These are phyloP conservation scores for Drosophila chauvacae DNA, from an alignment of 1,140 invertebrate genomes.

Conservation along the genomic window DNA sequence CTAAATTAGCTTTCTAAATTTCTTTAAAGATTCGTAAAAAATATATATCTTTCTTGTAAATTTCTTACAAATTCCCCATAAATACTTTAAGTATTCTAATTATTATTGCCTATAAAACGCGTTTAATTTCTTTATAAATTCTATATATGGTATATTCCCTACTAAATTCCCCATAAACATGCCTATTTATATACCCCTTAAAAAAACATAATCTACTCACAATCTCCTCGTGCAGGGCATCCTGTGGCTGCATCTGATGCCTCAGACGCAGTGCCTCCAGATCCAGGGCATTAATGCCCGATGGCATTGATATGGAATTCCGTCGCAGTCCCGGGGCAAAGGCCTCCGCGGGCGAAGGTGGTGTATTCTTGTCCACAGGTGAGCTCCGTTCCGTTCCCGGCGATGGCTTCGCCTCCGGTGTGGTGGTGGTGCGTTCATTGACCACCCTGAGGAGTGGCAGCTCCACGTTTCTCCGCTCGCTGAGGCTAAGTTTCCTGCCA, in stretches of 20 bases:
- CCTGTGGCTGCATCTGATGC: constrained; percentile 79
- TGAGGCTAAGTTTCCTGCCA: constrained; percentile 45
- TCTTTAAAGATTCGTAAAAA: no score
- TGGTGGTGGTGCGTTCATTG: constrained; percentile 27
- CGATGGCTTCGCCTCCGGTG: background rate
- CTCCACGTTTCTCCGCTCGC: constrained; percentile 58
- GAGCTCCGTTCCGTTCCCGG: background rate
- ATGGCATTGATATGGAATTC: constrained; percentile 79
- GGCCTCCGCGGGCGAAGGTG: constrained; percentile 23
- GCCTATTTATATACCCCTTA: background rate
- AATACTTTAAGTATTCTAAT: background rate
- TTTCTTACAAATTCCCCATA: background rate
- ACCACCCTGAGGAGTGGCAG: constrained; percentile 47
- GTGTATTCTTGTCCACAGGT: background rate
- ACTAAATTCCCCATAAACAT: background rate
- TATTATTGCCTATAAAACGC: background rate
- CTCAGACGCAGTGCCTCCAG: constrained; percentile 70
- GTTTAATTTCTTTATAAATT: background rate
- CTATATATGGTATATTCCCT: background rate
- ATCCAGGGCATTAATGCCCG: constrained; percentile 76
- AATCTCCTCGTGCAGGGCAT: constrained; percentile 74
- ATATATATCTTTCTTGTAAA: no score
- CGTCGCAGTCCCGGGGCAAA: constrained; percentile 64
- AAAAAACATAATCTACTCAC: constrained; percentile 52
- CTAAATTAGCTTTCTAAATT: no score